Conservation (phyloP, 2,888 invertebrate species). For the Lapara coniferarum region DNA sequence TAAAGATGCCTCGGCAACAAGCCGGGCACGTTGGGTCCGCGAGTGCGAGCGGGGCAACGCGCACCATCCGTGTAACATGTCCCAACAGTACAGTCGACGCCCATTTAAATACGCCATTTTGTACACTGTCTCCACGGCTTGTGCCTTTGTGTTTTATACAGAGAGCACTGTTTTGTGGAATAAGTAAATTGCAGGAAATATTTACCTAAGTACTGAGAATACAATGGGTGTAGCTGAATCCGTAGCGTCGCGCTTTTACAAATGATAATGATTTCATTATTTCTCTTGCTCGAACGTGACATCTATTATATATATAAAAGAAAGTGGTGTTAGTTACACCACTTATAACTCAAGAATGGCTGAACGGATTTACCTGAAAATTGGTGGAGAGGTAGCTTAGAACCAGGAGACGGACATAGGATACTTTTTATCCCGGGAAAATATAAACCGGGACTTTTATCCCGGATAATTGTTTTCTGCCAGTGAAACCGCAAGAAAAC, state of each 20-base stretch:
- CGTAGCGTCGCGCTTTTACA: slow-evolving; percentile 27
- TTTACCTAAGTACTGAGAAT: slow-evolving; percentile 55
- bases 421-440: too few species aligned
- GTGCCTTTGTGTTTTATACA: slow-evolving; percentile 72
- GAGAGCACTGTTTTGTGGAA: slow-evolving; percentile 76
- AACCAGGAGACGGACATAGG: too few species aligned
- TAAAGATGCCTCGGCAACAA: slow-evolving; percentile 50
- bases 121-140: slow-evolving; percentile 77
- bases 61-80: slow-evolving; percentile 57
- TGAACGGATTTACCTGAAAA: too few species aligned
- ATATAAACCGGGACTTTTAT: too few species aligned
- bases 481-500: too few species aligned
- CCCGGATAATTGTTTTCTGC: too few species aligned
- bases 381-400: too few species aligned
- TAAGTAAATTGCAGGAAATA: slow-evolving; percentile 79
- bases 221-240: slow-evolving; percentile 45
- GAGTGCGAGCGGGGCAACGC: slow-evolving; percentile 65
- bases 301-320: too few species aligned
- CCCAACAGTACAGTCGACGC: slow-evolving; percentile 79
- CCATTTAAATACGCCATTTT: slow-evolving; percentile 84
- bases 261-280: background rate
- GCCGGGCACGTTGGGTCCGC: slow-evolving; percentile 34
- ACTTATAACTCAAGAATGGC: too few species aligned
- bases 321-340: too few species aligned
- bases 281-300: background rate